Conservation (phyloP, 1,140 invertebrate species). For the Amyelois transitella region DNA sequence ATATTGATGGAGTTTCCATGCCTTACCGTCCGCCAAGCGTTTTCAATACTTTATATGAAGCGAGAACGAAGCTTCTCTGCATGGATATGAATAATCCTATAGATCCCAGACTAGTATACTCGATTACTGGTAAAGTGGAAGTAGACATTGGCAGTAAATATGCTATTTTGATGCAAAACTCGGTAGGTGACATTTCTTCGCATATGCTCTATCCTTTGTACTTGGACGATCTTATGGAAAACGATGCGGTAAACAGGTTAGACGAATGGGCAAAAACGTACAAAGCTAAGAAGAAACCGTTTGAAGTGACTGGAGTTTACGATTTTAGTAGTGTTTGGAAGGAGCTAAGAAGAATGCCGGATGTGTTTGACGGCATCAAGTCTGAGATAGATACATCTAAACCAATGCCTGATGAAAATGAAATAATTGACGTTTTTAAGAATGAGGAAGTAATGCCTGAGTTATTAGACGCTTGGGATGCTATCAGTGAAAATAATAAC, state of each 20-base stretch:
- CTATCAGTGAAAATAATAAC: conserved; percentile 8
- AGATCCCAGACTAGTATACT: conserved; percentile 31
- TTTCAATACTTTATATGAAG: conserved; percentile 34
- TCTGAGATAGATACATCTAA: not conserved
- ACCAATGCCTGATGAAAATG: conserved; percentile 28
- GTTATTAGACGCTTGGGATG: conserved; percentile 45
- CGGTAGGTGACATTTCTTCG: conserved; percentile 50
- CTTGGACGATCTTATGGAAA: conserved; percentile 39
- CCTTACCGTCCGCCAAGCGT: conserved; percentile 56
- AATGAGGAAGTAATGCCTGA: conserved; percentile 44
- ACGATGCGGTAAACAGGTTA: conserved; percentile 37
- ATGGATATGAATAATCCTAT: conserved; percentile 44
- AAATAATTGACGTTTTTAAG: conserved; percentile 41
- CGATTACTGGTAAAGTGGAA: conserved; percentile 36
- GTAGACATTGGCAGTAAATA: conserved; percentile 40
- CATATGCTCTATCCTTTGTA: conserved; percentile 51
- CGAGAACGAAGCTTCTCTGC: conserved; percentile 38
- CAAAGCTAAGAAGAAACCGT: conserved; percentile 24
- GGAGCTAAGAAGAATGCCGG: conserved; percentile 38
- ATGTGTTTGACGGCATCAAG: conserved; percentile 18
- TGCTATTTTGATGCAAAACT: conserved; percentile 50
- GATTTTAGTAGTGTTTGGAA: conserved; percentile 43
- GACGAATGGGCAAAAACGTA: conserved; percentile 44
- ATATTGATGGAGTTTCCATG: conserved; percentile 30
- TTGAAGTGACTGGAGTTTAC: conserved; percentile 37